Conservation (phyloP, 1,140 invertebrate genomes). For the Drosophila micromelanica region DNA sequence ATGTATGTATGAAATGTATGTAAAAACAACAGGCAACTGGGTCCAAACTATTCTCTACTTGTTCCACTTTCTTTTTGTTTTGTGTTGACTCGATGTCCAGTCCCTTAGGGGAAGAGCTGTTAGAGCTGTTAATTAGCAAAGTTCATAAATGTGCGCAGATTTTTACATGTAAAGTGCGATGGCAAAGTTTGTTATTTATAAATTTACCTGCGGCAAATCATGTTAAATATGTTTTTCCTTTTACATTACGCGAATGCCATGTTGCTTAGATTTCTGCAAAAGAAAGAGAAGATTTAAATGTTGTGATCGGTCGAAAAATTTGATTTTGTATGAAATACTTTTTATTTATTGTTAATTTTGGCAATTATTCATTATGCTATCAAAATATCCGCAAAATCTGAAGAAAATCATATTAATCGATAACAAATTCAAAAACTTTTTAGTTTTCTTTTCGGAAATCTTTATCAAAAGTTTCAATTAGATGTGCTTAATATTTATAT, state of each 20-base stretch:
- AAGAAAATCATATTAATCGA: too few relatives aligned
- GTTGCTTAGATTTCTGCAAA: conserved; percentile 16
- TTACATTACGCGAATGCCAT: conserved; percentile 12
- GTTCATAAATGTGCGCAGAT: conserved; percentile 65
- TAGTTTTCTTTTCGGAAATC: too few relatives aligned
- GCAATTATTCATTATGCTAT: too few relatives aligned
- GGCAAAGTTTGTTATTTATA: conserved; percentile 25
- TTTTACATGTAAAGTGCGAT: conserved; percentile 56
- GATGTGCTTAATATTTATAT: too few relatives aligned
- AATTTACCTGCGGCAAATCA: conserved; percentile 27
- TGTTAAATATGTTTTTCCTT: background rate
- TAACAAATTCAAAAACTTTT: too few relatives aligned
- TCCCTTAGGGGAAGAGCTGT: background rate
- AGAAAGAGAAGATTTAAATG: background rate
- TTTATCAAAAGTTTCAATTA: too few relatives aligned
- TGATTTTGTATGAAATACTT: background rate
- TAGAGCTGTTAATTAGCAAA: conserved; percentile 67
- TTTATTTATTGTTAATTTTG: too few relatives aligned
- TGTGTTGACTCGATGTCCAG: background rate
- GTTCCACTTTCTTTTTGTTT: conserved; percentile 13
- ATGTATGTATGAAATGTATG: too few relatives aligned
- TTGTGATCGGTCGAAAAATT: background rate
- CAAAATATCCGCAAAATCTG: too few relatives aligned
- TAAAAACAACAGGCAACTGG: too few relatives aligned
- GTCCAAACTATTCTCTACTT: too few relatives aligned